Conservation (phyloP, 35 echinoderm and acorn worm genomes). For the Apostichopus japonicus region DNA sequence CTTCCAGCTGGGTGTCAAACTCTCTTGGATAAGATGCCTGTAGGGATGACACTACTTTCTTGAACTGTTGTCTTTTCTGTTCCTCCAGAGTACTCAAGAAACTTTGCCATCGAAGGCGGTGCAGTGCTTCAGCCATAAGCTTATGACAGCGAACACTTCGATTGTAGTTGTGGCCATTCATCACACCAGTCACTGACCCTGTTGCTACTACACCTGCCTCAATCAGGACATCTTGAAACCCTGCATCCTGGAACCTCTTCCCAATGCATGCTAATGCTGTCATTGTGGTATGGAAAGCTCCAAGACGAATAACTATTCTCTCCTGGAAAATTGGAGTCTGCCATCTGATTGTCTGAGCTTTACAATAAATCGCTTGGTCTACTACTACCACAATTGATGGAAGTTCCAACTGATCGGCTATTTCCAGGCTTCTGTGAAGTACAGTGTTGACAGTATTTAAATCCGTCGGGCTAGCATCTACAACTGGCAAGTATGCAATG, state of each 20-base stretch:
- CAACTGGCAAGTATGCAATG: slow-evolving; percentile 66
- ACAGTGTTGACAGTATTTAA: slow-evolving; percentile 71
- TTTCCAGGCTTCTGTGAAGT: slow-evolving; percentile 54
- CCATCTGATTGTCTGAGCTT: slow-evolving; percentile 64
- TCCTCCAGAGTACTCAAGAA: too few relatives aligned
- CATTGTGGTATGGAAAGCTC: slow-evolving; percentile 53
- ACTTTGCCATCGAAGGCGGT: background rate
- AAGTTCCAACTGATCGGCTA: slow-evolving; percentile 30
- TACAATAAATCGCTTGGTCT: slow-evolving; percentile 63
- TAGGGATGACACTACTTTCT: too few relatives aligned
- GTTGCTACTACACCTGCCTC: slow-evolving; percentile 71
- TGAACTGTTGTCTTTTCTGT: too few relatives aligned
- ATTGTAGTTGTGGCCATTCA: slow-evolving; percentile 86
- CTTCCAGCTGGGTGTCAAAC: too few relatives aligned
- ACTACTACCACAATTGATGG: slow-evolving; percentile 29
- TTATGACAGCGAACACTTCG: slow-evolving; percentile 74
- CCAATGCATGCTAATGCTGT: slow-evolving; percentile 50
- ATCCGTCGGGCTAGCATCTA: slow-evolving; percentile 76
- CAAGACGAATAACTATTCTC: slow-evolving; percentile 67
- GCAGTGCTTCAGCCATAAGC: slow-evolving; percentile 67
- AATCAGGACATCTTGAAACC: slow-evolving; percentile 78
- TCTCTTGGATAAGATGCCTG: too few relatives aligned
- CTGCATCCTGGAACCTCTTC: slow-evolving; percentile 72
- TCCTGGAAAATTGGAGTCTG: slow-evolving; percentile 38
- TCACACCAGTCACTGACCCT: slow-evolving; percentile 75